These are phyloP conservation scores for Manis crassicaudata DNA, from an alignment of 2,797 vertebrate species.

Conservation along the genomic window DNA sequence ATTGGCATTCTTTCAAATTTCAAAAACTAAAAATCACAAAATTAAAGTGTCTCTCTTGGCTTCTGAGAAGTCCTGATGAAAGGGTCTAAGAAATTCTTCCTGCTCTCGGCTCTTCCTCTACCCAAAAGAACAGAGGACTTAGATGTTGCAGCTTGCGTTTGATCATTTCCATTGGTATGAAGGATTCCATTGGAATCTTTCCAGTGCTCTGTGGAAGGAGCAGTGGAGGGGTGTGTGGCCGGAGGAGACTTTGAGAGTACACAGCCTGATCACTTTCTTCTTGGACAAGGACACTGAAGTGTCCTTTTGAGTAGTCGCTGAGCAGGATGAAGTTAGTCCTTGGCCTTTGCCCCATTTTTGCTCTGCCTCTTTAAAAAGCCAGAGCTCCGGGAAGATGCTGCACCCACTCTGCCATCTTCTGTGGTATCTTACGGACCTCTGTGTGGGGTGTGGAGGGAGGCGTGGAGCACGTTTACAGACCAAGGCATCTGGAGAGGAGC, in stretches of 20 bases:
- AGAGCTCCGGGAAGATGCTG: not conserved
- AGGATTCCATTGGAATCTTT: not conserved
- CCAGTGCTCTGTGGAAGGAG: not conserved
- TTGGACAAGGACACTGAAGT: not conserved
- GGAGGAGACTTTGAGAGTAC: not conserved
- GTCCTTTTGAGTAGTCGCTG: not conserved
- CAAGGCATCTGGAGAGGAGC: not conserved
- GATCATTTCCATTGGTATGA: not conserved
- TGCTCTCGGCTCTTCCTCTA: not conserved
- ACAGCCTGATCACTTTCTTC: not conserved
- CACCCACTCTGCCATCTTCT: not conserved
- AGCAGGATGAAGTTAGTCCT: not conserved
- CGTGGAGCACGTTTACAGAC: rapidly evolving
- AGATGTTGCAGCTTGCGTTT: not conserved
- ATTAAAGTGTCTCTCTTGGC: not conserved
- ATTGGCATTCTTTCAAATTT: not conserved
- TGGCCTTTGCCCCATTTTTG: not conserved
- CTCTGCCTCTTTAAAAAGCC: not conserved
- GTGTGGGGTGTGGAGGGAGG: not conserved
- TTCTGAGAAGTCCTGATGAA: not conserved
- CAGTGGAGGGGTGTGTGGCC: not conserved
- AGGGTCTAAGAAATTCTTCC: not conserved
- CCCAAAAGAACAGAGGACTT: not conserved
- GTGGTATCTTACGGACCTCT: not conserved
- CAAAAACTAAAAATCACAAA: not conserved